Evolutionary conservation across 2,888 invertebrate genomes (phyloP).

Genomic region (Bhutanitis thaidina): DNA sequence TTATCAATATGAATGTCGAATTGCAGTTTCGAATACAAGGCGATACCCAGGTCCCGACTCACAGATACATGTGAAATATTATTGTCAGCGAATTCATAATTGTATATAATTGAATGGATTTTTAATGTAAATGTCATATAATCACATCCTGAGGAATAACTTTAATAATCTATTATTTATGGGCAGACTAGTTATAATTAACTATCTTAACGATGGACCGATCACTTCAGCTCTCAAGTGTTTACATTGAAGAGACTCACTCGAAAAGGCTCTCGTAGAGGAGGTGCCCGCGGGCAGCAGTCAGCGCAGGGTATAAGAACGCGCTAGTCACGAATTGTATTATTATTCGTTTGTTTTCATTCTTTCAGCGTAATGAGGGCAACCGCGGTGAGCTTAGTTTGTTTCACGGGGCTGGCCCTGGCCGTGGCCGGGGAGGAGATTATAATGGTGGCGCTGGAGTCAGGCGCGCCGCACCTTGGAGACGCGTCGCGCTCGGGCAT

Average conservation of each 20-base stretch:
- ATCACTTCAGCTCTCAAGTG: neutral
- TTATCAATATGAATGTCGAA: no score
- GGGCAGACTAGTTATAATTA: no score
- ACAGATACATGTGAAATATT: no score
- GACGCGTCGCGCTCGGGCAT: neutral
- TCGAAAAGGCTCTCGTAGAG: neutral
- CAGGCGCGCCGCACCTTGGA: conserved; percentile 11
- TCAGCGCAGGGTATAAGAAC: neutral
- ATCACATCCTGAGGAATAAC: no score
- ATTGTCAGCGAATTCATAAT: no score
- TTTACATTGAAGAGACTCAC: conserved; percentile 73
- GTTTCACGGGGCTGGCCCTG: neutral
- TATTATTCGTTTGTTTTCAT: neutral
- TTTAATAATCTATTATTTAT: no score
- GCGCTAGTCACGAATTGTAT: neutral
- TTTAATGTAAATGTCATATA: no score
- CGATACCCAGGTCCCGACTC: no score
- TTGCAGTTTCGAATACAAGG: no score
- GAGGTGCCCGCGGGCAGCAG: neutral
- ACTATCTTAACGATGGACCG: no score
- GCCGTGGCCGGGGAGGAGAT: neutral
- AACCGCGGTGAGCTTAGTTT: neutral
- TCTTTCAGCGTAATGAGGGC: neutral
- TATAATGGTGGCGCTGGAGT: conserved; percentile 1
- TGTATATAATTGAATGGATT: no score